Evolutionary conservation across 2,797 vertebrate species (phyloP).

Genomic region (Lateolabrax maculatus): DNA sequence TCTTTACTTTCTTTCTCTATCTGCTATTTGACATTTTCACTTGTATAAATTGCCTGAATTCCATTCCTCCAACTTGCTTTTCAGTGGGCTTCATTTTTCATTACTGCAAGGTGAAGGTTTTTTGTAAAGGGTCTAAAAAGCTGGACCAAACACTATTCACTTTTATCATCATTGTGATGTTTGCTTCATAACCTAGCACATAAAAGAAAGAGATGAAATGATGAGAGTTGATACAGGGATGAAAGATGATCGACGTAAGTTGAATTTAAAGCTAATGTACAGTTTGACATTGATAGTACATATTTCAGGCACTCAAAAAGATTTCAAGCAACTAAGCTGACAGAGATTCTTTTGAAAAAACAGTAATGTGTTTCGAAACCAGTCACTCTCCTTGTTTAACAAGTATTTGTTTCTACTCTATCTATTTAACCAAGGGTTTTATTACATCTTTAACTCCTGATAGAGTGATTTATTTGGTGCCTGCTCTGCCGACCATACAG

Average conservation of each 20-base stretch:
- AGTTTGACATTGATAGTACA: constrained; percentile 6
- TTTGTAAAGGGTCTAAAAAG: not conserved
- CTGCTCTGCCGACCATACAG: too few relatives aligned
- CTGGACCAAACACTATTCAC: not conserved
- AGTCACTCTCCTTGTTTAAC: not conserved
- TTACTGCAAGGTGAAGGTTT: not conserved
- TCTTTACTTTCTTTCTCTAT: not conserved
- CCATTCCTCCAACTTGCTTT: not conserved
- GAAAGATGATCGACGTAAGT: not conserved
- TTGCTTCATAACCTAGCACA: not conserved
- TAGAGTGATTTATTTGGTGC: not conserved
- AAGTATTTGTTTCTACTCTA: not conserved
- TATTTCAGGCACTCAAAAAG: constrained; percentile 1
- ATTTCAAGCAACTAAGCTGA: not conserved
- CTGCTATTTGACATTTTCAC: not conserved
- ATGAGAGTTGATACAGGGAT: not conserved
- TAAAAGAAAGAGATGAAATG: not conserved
- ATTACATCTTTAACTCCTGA: not conserved
- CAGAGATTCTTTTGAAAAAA: not conserved
- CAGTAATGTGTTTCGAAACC: not conserved
- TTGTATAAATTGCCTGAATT: not conserved
- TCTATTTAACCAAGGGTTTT: not conserved
- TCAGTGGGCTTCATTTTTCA: not conserved
- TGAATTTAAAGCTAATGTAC: not conserved
- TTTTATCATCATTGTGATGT: not conserved